Evolutionary conservation across 2,797 vertebrate genomes (phyloP), one percentile per base, ranked within the genome.

Genomic region (Pseudocheirus occidentalis): DNA sequence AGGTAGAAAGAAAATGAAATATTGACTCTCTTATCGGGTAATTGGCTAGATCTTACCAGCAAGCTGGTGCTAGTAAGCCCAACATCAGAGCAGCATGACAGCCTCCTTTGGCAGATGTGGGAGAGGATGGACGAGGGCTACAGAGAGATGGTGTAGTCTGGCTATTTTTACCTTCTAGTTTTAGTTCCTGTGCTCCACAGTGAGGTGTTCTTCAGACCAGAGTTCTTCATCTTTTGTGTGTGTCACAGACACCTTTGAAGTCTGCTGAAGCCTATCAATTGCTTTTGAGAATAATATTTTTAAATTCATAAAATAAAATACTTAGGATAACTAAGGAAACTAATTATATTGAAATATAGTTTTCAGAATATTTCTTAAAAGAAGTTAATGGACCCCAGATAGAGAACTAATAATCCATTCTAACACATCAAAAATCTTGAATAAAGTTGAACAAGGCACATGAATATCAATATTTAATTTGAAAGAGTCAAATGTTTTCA

Each of bases 21-120:
- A 46, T 87, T 50, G 46, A 50, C 40, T 87, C 40, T 46, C 21
- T 50, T 27, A 87, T 50, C 21, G 46, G 24, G 21, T 40, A 1
- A 87, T 50, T 21, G 46, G 24, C 40, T 40, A 1, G 66, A 24
- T 81, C n/a, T 73, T 73, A 73, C 18, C 18, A 40, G n/a, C 66
- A 81, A 99, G 99, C 97, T 99, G 98, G 99, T 99, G 93, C 99
- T 99, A 98, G 99, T 99, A 98, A 99, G 99, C 97, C 99, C 99
- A n/a, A 99, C 99, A 73, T 99, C 99, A 94, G 99, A 99, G 96
- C 99, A 99, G 97, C 99, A 99, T 95, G 99, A 99, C 98, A 99
- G 99, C 92, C 99, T 99, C 96, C 98, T 99, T 87, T 98, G 97
- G 92, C 99, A 99, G 97, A 98, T 99, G 97, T 99, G 99, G 96